phyloP scores from a whole-genome alignment of 2,888 invertebrate species.

The Chironomus riparius region DNA sequence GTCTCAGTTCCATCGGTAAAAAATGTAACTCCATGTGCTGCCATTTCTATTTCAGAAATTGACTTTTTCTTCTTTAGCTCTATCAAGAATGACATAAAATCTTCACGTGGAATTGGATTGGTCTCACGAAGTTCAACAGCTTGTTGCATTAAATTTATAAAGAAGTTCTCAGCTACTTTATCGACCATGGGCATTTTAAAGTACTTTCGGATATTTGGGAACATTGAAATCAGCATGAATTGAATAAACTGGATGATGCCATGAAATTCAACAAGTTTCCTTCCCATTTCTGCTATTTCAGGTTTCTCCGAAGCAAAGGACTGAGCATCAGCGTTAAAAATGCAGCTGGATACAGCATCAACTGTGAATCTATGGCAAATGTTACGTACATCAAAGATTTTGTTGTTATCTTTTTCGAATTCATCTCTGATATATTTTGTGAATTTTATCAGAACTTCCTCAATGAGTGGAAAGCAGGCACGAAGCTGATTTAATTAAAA shows the following conservation, averaged over 20 bases:
- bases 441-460: neutral
- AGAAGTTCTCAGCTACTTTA: conserved; percentile 14
- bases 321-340: conserved; percentile 37
- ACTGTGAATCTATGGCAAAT: conserved; percentile 24
- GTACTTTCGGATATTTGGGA: conserved; percentile 28
- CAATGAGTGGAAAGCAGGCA: conserved; percentile 27
- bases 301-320: conserved; percentile 31
- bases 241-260: conserved; percentile 29
- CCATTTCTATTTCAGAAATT: conserved; percentile 32
- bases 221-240: conserved; percentile 29
- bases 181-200: conserved; percentile 23
- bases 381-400: conserved; percentile 25
- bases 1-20: conserved; percentile 36
- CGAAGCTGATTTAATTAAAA: conserved; percentile 28
- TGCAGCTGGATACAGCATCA: conserved; percentile 34
- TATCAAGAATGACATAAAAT: conserved; percentile 38
- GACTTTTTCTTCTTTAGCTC: conserved; percentile 35
- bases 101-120: conserved; percentile 33
- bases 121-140: conserved; percentile 34
- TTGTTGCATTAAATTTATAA: conserved; percentile 30
- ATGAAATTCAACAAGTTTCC: conserved; percentile 34
- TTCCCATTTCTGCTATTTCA: conserved; percentile 35
- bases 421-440: neutral
- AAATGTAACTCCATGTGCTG: conserved; percentile 33
- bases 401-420: conserved; percentile 30